Evolutionary conservation across 2,888 invertebrate species (phyloP).

Genomic region (Lumbricus terrestris): DNA sequence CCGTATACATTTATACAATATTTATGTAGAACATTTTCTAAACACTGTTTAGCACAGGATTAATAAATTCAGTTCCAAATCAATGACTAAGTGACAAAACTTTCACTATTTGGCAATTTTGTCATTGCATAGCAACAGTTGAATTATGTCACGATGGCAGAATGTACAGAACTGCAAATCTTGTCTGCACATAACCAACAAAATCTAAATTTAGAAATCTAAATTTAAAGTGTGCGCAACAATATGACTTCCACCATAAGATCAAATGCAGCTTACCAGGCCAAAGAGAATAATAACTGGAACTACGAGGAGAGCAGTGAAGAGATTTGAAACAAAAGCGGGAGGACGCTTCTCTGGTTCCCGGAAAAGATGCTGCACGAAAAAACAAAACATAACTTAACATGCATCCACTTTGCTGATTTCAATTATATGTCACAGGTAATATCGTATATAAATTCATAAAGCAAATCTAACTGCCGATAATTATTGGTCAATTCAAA

Average conservation of each 20-base stretch:
- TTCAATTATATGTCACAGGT: background rate
- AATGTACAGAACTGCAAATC: background rate
- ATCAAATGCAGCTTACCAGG: constrained; percentile 63
- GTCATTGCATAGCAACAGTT: background rate
- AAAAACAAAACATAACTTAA: background rate
- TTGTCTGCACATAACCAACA: background rate
- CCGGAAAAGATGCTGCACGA: constrained; percentile 81
- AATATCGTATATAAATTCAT: background rate
- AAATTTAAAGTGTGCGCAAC: background rate
- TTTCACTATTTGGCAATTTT: background rate
- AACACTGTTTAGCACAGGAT: background rate
- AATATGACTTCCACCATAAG: background rate
- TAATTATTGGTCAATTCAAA: background rate
- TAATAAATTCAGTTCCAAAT: background rate
- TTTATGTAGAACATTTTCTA: background rate
- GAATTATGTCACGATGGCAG: background rate
- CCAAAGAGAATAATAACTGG: constrained; percentile 74
- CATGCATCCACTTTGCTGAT: background rate
- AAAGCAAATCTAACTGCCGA: background rate
- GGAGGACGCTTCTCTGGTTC: constrained; percentile 88
- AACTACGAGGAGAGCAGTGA: constrained; percentile 80
- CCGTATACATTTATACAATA: background rate
- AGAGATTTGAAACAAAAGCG: constrained; percentile 81
- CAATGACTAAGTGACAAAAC: background rate
- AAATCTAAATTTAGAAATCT: background rate